Evolutionary conservation across 2,888 invertebrate genomes (phyloP), one percentile per base, ranked within the genome.

Genomic region (Eristalis intricaria): DNA sequence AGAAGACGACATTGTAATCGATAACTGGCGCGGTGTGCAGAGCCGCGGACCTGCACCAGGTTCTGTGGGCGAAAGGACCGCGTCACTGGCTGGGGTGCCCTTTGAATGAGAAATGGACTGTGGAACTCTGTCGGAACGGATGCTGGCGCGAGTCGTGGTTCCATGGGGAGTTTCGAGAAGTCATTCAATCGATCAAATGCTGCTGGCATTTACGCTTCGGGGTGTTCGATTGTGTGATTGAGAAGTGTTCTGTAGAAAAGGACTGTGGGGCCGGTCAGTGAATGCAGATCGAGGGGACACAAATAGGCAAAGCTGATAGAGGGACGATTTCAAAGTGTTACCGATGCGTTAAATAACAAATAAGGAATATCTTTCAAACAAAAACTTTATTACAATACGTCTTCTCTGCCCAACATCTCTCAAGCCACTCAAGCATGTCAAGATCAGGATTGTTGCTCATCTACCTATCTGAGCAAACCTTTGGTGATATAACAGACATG

Each of bases 171-270:
- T 75, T 69, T 15, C 64, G 70, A 70, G 66, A 83, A 86, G 78
- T 75, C 78, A 79, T 78, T 86, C 83, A 86, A 86, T 86, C 86
- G 86, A 86, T 86, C 86, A 86, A 78, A 83, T 60, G 70, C 70
- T 75, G 68, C 76, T 77, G 82, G 77, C 71, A 66, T 61, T 60
- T 38, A 65, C 73, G 69, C 77, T 70, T 78, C 70, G 38, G 66
- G 78, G 83, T 78, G 78, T 83, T 86, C 83, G 64, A 81, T 81
- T 81, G 81, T 64, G 63, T 64, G 74, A 82, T 69, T n/a, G 76
- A 10, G 32, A 50, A 19, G 50, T 77, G 73, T 74, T 68, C 50
- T 86, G 68, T 68, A 29, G 43, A 32, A n/a, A n/a, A 38, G 11
- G 5, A 63, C 81, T 58, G 73, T 64, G 81, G 29, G 0, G 69